phyloP scores from a whole-genome alignment of 2,113 vertebrate genomes.

The Dromas ardeola region DNA sequence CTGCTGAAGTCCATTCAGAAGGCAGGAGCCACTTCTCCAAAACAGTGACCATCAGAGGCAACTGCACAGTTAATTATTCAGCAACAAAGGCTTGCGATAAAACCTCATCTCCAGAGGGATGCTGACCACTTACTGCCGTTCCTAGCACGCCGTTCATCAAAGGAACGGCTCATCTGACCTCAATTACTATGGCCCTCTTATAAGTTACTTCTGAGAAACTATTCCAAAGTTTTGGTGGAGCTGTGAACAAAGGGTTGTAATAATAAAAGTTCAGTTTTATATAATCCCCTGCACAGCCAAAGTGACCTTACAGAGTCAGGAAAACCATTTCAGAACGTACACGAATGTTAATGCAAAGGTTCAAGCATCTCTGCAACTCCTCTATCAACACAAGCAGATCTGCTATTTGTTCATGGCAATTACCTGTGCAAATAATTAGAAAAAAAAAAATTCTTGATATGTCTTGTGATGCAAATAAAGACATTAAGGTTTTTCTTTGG shows the following conservation, averaged over 20 bases:
- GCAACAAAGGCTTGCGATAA: conserved; percentile 10
- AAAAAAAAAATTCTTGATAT: neutral
- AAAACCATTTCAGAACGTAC: neutral
- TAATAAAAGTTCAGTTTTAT: conserved; percentile 21
- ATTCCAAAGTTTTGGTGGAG: neutral
- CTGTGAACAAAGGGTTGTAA: neutral
- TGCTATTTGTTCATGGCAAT: neutral
- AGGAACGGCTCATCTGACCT: neutral
- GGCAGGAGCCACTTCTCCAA: neutral
- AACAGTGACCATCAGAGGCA: neutral
- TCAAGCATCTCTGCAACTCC: neutral
- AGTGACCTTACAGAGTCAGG: neutral
- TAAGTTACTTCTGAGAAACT: conserved; percentile 39
- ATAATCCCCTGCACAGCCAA: conserved; percentile 17
- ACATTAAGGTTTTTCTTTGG: neutral
- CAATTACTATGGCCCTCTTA: conserved; percentile 39
- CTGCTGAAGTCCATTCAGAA: neutral
- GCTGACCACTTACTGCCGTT: neutral
- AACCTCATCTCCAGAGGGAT: conserved; percentile 25
- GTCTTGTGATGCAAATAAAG: neutral
- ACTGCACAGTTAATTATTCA: conserved; percentile 30
- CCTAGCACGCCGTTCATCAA: neutral
- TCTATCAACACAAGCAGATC: neutral
- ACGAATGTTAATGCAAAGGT: neutral
- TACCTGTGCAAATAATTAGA: neutral